Evolutionary conservation across 2,797 vertebrate species (phyloP).

Genomic region (Tamandua tetradactyla): DNA sequence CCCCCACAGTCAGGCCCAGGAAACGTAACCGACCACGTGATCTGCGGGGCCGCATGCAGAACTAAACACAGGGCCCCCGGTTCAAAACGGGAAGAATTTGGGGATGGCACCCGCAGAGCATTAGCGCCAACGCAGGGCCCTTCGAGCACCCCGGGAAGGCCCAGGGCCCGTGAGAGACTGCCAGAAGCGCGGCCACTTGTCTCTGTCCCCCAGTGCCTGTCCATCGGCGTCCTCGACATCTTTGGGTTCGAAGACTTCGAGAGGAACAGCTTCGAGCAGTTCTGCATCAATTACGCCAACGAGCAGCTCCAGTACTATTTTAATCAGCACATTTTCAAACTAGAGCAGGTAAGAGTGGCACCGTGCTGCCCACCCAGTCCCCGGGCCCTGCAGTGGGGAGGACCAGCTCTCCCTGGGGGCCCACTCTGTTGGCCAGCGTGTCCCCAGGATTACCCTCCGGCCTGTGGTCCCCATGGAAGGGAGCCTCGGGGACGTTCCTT

Average conservation of each 20-base stretch:
- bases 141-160: background rate
- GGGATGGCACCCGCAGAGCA: background rate
- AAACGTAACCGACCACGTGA: too few species aligned
- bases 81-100: background rate
- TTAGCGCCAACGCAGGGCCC: too few species aligned
- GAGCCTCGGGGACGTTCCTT: too few species aligned
- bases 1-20: background rate
- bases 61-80: background rate
- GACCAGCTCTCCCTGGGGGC: background rate
- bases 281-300: conserved; percentile 99
- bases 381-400: too few species aligned
- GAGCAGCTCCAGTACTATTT: conserved; percentile 99
- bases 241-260: conserved; percentile 99
- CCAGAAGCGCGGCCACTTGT: background rate
- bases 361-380: too few species aligned
- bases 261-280: conserved; percentile 99
- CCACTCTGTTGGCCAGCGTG: background rate
- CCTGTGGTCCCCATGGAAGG: background rate
- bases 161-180: accelerated
- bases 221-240: conserved; percentile 97
- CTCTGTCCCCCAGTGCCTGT: conserved; percentile 90
- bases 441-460: background rate
- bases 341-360: conserved; percentile 97
- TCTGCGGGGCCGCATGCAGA: background rate
- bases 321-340: conserved; percentile 98